phyloP scores from a whole-genome alignment of 2,113 vertebrate genomes.

The Chunga burmeisteri region DNA sequence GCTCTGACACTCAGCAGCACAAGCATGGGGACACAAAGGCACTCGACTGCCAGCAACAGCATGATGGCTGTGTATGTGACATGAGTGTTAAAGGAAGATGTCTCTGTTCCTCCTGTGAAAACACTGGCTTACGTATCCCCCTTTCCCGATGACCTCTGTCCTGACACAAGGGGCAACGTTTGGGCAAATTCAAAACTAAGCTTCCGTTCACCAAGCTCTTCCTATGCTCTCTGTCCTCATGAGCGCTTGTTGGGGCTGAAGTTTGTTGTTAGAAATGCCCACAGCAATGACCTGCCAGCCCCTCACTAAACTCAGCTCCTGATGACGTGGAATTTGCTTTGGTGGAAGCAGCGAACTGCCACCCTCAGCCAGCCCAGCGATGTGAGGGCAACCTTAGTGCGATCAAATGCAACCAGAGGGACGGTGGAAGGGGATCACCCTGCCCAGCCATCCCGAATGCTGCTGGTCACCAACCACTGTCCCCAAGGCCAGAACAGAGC shows the following conservation, averaged over 20 bases:
- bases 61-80: neutral
- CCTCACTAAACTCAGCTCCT: neutral
- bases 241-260: accelerated
- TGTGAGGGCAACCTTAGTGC: neutral
- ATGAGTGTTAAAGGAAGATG: neutral
- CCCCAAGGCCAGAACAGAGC: neutral
- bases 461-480: neutral
- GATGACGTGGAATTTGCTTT: accelerated
- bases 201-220: neutral
- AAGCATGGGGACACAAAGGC: neutral
- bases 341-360: neutral
- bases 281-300: neutral
- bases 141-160: neutral
- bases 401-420: neutral
- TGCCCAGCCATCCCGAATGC: neutral
- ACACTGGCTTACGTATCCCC: neutral
- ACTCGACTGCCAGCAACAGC: neutral
- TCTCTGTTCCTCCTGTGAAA: neutral
- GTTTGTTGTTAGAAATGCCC: neutral
- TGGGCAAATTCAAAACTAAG: neutral
- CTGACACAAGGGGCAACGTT: neutral
- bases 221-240: accelerated
- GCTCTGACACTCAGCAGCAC: neutral
- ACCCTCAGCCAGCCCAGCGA: neutral
- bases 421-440: no score